Evolutionary conservation across 1,140 invertebrate species (phyloP), one percentile per base, ranked within the genome.

Genomic region (Drosophila parvula): DNA sequence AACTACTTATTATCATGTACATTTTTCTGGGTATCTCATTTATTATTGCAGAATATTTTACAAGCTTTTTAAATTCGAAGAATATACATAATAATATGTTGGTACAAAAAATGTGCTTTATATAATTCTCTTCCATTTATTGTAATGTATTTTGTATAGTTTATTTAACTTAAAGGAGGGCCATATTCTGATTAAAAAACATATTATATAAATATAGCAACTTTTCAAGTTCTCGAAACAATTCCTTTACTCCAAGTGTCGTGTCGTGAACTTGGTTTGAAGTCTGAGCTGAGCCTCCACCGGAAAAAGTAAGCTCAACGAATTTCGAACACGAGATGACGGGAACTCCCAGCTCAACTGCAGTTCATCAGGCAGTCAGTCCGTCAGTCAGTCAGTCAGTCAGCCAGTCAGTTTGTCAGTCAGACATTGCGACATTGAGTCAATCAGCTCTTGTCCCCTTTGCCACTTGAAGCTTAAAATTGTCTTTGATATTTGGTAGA

Each of bases 311-410:
- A 41, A 43, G 48, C 47, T 28, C 22, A 32, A 44, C 56, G 45
- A 67, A 62, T 58, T 78, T 67, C 18, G 28, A 57, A 44, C 9
- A 44, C 34, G 34, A 62, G 28, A 56, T 22, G 10, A 30, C 9
- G 28, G 53, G 11, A 58, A 27, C 28, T 69, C 43, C 9, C 50
- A 27, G 18, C 27, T 32, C 68, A 81, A 58, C 59, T 82, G 79
- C 74, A 82, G 74, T 82, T 82, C 79, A 75, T 82, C 79, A 74
- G 61, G 40, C 22, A 68, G 67, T 11, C n/a, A 41, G n/a, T 43
- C 40, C 16, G 40, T 51, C 57, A 51, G 61, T 27, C 22, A 53
- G 53, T 14, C 44, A 36, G 48, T 45, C 56, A 36, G 47, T 27
- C 40, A 45, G 50, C 51, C 34, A 57, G 32, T 36, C 61, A 74